Evolutionary conservation across 2,797 vertebrate species (phyloP), one percentile per base, ranked within the genome.

Genomic region (Tenualosa thibaudeaui): DNA sequence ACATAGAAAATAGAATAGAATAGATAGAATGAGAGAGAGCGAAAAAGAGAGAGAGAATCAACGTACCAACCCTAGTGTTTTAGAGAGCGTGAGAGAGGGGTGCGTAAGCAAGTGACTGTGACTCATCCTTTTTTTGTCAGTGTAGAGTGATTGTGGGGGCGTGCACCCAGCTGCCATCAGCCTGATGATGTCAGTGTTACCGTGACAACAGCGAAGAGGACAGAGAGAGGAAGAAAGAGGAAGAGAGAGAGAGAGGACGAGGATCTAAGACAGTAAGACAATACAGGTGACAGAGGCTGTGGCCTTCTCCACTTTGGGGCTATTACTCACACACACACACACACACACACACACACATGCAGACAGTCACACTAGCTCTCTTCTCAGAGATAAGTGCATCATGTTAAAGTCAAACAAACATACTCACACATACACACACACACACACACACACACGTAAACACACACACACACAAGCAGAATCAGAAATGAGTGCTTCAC

Each of bases 111-210:
- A 56, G 56, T 22, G 56, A 0, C 56, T 58, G 56, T 58, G 56
- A 58, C 56, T 58, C 56, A 58, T 58, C 56, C 56, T 7, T 58
- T 58, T 58, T 56, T 58, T 58, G 56, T 58, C 91, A 92, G 92
- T 87, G 88, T 92, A 90, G 90, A 93, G 92, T 91, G 94, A 94
- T 91, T 93, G 94, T 92, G 95, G 94, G 93, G 95, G 95, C 90
- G 95, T 93, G 85, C 85, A 93, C 93, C 90, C 86, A 85, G 86
- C 87, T 88, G 86, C 88, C 87, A 86, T 86, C 81, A 88, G 94
- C 91, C 89, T 91, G 0, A 89, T 96, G 96, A 96, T 95, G 95
- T 96, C 95, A 96, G 91, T 91, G 95, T 96, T 96, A 92, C 96
- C 65, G 62, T 71, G 62, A 62, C 31, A 83, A 22, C 13, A 50